A percentile compares a stretch with the other conserved stretches of the same genome.
These are phyloP conservation scores for Argya squamiceps DNA, from an alignment of 2,797 vertebrate genomes.

Conservation along the genomic window DNA sequence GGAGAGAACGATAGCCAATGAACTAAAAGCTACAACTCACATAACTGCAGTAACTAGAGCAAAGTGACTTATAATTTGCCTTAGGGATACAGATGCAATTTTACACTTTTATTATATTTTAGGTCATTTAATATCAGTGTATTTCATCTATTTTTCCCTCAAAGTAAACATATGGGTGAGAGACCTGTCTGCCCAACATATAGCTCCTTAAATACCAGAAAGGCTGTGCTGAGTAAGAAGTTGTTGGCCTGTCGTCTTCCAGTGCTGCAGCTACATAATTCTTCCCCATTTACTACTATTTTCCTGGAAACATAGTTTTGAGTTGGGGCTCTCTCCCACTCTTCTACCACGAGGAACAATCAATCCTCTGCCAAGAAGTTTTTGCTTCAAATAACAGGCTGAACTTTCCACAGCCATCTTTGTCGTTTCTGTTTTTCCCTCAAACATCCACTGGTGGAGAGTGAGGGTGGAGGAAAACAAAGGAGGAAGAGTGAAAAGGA, in stretches of 20 bases:
- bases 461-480: background rate
- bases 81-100: background rate
- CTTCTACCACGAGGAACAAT: background rate
- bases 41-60: background rate
- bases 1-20: background rate
- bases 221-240: background rate
- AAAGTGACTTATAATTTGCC: background rate
- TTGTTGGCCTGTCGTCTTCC: background rate
- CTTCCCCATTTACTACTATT: background rate
- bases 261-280: background rate
- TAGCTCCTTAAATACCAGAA: background rate
- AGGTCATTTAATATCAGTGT: background rate
- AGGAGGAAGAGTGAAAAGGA: background rate
- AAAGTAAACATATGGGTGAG: background rate
- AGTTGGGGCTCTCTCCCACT: background rate
- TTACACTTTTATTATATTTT: background rate
- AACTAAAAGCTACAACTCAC: background rate
- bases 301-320: slow-evolving; percentile 43
- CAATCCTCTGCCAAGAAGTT: slow-evolving; percentile 22
- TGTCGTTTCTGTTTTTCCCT: background rate
- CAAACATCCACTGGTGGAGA: background rate
- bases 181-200: background rate
- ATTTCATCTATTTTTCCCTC: background rate
- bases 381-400: slow-evolving; percentile 17
- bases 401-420: background rate